Evolutionary conservation across 2,113 vertebrate genomes (phyloP).

Genomic region (Nycticebus coucang): DNA sequence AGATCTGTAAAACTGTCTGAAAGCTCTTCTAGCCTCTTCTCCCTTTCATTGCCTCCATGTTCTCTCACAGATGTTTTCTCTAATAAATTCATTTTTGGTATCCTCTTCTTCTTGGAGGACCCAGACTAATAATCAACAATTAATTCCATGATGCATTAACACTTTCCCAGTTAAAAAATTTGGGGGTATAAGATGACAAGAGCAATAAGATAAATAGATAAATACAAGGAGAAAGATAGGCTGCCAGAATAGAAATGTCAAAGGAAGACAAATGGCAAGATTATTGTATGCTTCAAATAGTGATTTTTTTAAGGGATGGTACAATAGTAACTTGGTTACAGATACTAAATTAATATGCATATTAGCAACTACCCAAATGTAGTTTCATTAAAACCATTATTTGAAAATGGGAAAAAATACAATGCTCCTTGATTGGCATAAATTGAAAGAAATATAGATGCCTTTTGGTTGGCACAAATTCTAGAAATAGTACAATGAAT

Average conservation of each 20-base stretch:
- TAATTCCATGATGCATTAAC: neutral
- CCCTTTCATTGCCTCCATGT: neutral
- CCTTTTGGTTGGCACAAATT: constrained; percentile 8
- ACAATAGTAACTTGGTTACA: constrained; percentile 12
- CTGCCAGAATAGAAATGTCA: constrained; percentile 2
- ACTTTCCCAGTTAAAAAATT: constrained; percentile 32
- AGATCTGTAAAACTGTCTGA: neutral
- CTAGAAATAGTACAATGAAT: constrained; percentile 19
- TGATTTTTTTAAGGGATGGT: neutral
- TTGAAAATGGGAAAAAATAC: constrained; percentile 38
- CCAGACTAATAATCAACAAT: neutral
- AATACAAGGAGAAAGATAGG: constrained; percentile 1
- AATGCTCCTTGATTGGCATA: neutral
- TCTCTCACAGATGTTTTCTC: neutral
- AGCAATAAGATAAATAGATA: neutral
- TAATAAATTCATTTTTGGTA: neutral
- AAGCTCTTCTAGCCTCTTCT: neutral
- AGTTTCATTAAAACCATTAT: constrained; percentile 35
- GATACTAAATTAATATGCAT: constrained; percentile 16
- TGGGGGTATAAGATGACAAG: constrained; percentile 7
- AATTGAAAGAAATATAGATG: neutral
- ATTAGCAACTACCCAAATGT: neutral
- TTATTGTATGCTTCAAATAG: neutral
- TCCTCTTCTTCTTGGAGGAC: neutral
- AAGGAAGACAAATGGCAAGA: constrained; percentile 12